Conservation (phyloP, 2,113 vertebrate species). For the Clarias macrocephalus region DNA sequence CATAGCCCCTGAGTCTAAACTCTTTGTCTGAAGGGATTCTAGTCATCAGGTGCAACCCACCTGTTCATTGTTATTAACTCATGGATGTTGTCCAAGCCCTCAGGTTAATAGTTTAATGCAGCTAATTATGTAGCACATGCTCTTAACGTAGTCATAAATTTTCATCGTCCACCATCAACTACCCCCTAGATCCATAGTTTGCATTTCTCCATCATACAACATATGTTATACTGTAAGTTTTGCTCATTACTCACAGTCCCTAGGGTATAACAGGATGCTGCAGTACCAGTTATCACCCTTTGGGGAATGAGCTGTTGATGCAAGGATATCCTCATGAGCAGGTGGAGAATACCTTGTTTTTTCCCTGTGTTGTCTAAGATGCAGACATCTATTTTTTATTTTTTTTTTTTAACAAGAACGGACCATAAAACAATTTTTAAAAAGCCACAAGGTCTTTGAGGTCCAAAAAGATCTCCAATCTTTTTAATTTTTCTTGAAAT, state of each 20-base stretch:
- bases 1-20: constrained; percentile 22
- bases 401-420: neutral
- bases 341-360: constrained; percentile 15
- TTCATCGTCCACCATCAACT: neutral
- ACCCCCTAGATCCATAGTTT: neutral
- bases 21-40: neutral
- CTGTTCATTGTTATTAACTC: constrained; percentile 31
- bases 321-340: constrained; percentile 34
- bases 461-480: neutral
- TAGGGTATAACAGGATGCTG: neutral
- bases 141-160: neutral
- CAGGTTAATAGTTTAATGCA: neutral
- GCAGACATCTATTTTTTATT: neutral
- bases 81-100: neutral
- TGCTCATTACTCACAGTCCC: constrained; percentile 11
- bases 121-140: neutral
- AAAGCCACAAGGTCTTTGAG: neutral
- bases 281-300: constrained; percentile 38
- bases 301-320: constrained; percentile 24
- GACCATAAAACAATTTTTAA: neutral
- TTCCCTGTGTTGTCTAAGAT: constrained; percentile 7
- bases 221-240: neutral
- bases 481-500: neutral
- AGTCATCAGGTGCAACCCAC: constrained; percentile 33
- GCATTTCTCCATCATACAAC: neutral